Evolutionary conservation across 1,140 invertebrate genomes (phyloP).

Genomic region (Penaeus vannamei): DNA sequence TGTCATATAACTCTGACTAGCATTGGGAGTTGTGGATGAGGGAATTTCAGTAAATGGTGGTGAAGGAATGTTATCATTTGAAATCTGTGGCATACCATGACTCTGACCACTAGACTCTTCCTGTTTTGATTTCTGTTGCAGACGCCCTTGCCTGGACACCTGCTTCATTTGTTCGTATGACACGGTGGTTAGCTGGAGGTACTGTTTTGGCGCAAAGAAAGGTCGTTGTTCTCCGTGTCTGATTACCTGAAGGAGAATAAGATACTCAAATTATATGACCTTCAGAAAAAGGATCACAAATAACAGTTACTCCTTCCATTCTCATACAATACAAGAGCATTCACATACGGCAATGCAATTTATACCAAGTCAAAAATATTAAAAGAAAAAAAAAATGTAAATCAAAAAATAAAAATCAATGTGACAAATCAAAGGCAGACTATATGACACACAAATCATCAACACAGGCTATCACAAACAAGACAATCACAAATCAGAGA

Average conservation of each 20-base stretch:
- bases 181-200: slow-evolving; percentile 71
- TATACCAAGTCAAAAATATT: too few species aligned
- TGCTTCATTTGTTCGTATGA: slow-evolving; percentile 47
- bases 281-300: not conserved
- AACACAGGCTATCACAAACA: not conserved
- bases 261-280: not conserved
- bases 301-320: not conserved
- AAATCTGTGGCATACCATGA: slow-evolving; percentile 7
- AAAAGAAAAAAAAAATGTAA: too few species aligned
- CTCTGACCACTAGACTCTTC: slow-evolving; percentile 7
- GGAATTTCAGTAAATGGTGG: not conserved
- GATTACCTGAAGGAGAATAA: slow-evolving; percentile 65
- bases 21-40: not conserved
- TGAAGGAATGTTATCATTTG: not conserved
- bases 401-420: not conserved
- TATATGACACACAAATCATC: not conserved
- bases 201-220: slow-evolving; percentile 75
- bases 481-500: not conserved
- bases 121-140: slow-evolving; percentile 4
- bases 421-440: not conserved
- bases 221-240: slow-evolving; percentile 72
- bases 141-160: not conserved
- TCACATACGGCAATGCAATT: too few species aligned
- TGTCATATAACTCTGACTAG: slow-evolving; percentile 46
- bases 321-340: not conserved